Base-by-base conservation (phyloP, 2,888 invertebrate species). In the Mellilla xanthometata region DNA sequence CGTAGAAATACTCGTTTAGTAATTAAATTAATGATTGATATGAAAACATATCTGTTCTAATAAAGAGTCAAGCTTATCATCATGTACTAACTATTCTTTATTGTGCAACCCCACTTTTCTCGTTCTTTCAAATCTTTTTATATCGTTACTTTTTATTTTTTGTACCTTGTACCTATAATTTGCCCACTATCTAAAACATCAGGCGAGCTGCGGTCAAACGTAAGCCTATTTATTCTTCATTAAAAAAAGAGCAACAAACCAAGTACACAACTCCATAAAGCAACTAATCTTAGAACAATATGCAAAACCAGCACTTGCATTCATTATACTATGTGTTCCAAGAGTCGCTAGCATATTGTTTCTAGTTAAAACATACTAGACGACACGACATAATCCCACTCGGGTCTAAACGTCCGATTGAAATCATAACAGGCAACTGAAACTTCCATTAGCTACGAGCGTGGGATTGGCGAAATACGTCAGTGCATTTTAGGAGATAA, bases 401-500 rank as follows among this genome's bases (percentile, higher is more conserved):
- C 31, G 13, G 27, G 15, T 19, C 31, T 12, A 27, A 32, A 33
- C 23, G 29, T 4, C 10, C 34, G 23, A 24, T 22, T 42, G 26
- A 12, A 43, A 36, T 43, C 38, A 28, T 44, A 33, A 12, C 36
- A 23, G 36, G 10, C 44, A 12, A 23, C 26, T 12, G 39, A 39
- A 39, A 45, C 19, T 34, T 36, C 46, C 46, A 46, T 46, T 40
- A 40, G 10, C 13, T 29, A 31, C 10, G 12, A 39, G 24, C 29
- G 15, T 24, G 10, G 33, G 39, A 30, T 39, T 19, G 28, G 40
- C 31, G 27, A 46, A 36, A 36, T 46, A 40, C 36, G 28, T 36
- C 40, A 41, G 32, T 47, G 36, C 36, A 47, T 44, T 54, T 44
- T 15, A 46, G 34, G 29, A 39, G 38, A 52, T 50, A 48, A 49